Evolutionary conservation across 2,797 vertebrate species (phyloP).

Genomic region (Percopsis omiscomaycus): DNA sequence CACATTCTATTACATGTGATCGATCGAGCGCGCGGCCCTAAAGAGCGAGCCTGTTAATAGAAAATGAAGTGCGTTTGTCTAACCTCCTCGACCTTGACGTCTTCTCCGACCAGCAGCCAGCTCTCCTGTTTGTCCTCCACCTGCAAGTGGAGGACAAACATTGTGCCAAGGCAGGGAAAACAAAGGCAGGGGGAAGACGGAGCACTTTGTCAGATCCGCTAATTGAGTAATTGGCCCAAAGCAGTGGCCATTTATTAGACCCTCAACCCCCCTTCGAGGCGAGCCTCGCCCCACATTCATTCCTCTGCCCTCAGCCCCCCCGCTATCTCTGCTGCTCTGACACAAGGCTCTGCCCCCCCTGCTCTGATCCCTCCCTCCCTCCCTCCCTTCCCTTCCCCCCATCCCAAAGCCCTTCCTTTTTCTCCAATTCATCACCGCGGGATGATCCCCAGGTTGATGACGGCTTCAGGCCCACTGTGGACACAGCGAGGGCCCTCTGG

Average conservation of each 20-base stretch:
- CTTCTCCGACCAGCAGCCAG: neutral
- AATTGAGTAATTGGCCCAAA: conserved; percentile 80
- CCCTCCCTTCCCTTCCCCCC: conserved; percentile 3
- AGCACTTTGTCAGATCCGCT: conserved; percentile 74
- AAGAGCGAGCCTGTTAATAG: neutral
- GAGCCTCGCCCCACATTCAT: conserved; percentile 44
- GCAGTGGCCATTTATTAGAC: conserved; percentile 72
- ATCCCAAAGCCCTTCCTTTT: conserved; percentile 4
- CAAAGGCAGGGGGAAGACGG: conserved; percentile 54
- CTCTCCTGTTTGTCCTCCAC: conserved; percentile 20
- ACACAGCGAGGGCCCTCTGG: conserved; percentile 56
- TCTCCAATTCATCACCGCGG: conserved; percentile 70
- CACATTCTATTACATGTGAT: conserved; percentile 42
- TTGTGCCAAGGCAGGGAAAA: conserved; percentile 46
- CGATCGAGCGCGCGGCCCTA: conserved; percentile 10
- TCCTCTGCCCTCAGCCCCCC: conserved; percentile 51
- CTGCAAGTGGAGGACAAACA: conserved; percentile 57
- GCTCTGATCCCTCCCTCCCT: conserved; percentile 37
- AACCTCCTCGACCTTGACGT: conserved; percentile 46
- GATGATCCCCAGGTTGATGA: conserved; percentile 66
- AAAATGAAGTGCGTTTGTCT: neutral
- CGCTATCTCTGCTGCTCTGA: conserved; percentile 57
- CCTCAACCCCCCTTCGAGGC: conserved; percentile 42
- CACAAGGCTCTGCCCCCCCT: conserved; percentile 58
- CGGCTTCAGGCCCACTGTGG: conserved; percentile 53